A percentile compares a stretch with the other conserved stretches of the same genome.
Conservation (phyloP, 2,888 invertebrate species). For the Junonia oenone region DNA sequence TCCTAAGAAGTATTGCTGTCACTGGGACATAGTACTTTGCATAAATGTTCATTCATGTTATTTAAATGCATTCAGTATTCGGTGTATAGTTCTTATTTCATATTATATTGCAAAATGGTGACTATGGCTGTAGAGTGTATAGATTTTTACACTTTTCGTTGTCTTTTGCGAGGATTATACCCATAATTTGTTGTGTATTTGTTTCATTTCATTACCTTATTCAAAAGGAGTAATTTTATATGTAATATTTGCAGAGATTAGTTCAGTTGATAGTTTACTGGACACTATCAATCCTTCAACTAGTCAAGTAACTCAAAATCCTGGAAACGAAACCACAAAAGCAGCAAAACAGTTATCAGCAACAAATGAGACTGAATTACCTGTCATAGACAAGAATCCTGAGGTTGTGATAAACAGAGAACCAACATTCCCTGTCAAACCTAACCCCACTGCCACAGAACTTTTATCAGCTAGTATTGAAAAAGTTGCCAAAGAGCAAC, state of each 20-base stretch:
- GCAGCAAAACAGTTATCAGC: conserved; percentile 38
- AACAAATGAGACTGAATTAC: conserved; percentile 39
- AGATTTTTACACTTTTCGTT: background rate
- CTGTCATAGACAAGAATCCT: conserved; percentile 38
- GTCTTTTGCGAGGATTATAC: background rate
- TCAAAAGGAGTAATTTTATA: background rate
- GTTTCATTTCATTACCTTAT: background rate
- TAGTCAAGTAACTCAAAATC: conserved; percentile 59
- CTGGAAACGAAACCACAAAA: conserved; percentile 43
- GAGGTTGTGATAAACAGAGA: conserved; percentile 45
- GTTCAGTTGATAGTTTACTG: conserved; percentile 63
- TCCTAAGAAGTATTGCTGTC: background rate
- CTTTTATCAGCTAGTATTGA: conserved; percentile 66
- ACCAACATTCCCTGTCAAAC: conserved; percentile 38
- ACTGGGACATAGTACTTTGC: background rate
- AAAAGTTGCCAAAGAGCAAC: conserved; percentile 58
- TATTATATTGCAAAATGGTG: background rate
- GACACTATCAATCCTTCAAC: conserved; percentile 62
- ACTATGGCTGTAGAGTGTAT: background rate
- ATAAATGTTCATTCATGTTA: conserved; percentile 1
- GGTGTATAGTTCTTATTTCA: background rate
- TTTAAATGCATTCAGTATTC: background rate
- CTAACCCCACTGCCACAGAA: conserved; percentile 57
- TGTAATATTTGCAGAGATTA: conserved; percentile 54
- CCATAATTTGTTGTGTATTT: background rate